A percentile compares a stretch with the other conserved stretches of the same genome.
These are phyloP conservation scores for Heteromormyrus szaboi DNA, from an alignment of 2,797 vertebrate species.

Conservation along the genomic window DNA sequence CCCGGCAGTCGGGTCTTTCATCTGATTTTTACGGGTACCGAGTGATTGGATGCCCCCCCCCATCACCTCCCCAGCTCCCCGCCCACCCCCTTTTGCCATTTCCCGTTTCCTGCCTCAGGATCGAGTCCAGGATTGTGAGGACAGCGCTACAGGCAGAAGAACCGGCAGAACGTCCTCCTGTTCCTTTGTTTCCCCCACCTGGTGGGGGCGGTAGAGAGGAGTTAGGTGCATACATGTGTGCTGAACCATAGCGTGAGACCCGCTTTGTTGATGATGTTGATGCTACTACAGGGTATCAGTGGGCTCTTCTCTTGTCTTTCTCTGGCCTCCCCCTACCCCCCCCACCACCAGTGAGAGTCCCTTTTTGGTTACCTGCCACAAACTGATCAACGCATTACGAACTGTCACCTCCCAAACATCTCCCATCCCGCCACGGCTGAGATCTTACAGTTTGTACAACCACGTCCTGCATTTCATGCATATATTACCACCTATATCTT, in stretches of 20 bases:
- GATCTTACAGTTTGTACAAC: slow-evolving; percentile 38
- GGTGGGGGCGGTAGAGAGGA: background rate
- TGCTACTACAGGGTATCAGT: background rate
- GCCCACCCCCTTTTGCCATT: background rate
- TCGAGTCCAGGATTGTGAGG: background rate
- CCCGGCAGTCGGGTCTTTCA: slow-evolving; percentile 31
- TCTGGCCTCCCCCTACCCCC: background rate
- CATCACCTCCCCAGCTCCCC: background rate
- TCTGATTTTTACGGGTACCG: slow-evolving; percentile 13
- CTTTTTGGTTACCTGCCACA: slow-evolving; percentile 46
- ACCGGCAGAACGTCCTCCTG: background rate
- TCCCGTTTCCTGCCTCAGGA: background rate
- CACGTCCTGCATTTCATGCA: slow-evolving; percentile 31
- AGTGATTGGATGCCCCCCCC: background rate
- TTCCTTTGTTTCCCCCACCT: background rate
- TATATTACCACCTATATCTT: slow-evolving; percentile 36
- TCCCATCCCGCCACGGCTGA: slow-evolving; percentile 45
- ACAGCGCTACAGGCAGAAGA: background rate
- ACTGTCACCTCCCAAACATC: slow-evolving; percentile 47
- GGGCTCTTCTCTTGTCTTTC: background rate
- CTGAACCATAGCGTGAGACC: background rate
- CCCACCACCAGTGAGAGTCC: slow-evolving; percentile 20
- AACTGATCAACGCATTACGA: slow-evolving; percentile 23
- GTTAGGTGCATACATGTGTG: background rate
- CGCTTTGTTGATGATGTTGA: slow-evolving; percentile 8